A percentile compares a stretch with the other conserved stretches of the same genome.
Conservation (phyloP, 2,797 vertebrate species). For the Melanotaenia nigrans region DNA sequence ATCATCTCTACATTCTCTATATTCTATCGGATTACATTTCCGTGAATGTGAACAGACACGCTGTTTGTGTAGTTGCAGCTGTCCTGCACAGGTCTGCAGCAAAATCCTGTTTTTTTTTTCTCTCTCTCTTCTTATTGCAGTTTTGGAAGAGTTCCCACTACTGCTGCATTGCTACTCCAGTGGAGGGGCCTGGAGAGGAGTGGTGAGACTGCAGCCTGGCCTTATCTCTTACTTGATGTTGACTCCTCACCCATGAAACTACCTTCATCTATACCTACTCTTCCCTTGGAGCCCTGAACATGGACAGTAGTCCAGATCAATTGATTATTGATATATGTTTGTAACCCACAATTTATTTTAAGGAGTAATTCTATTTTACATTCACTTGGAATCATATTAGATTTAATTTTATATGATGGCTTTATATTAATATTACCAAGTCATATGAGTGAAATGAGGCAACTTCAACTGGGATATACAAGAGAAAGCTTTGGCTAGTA, state of each 20-base stretch:
- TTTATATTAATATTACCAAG: conserved; percentile 1
- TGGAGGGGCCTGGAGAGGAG: conserved; percentile 68
- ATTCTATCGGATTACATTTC: conserved; percentile 2
- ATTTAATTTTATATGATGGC: conserved; percentile 14
- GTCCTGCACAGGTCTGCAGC: conserved; percentile 59
- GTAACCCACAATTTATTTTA: too few species aligned
- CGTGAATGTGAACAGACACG: not conserved
- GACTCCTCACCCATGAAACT: conserved; percentile 29
- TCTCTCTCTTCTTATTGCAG: conserved; percentile 66
- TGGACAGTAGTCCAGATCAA: not conserved
- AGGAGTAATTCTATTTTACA: too few species aligned
- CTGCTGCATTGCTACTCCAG: conserved; percentile 79
- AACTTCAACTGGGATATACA: not conserved
- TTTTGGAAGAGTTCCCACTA: conserved; percentile 81
- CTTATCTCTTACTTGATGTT: conserved; percentile 35
- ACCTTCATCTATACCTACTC: not conserved
- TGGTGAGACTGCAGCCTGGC: conserved; percentile 47
- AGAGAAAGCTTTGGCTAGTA: too few species aligned
- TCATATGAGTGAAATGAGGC: not conserved
- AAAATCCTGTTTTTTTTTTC: conserved; percentile 60
- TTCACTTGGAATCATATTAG: conserved; percentile 1
- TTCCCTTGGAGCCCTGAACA: not conserved
- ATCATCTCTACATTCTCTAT: not conserved
- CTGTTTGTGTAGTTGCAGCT: conserved; percentile 15
- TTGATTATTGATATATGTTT: not conserved